Evolutionary conservation across 2,797 vertebrate species (phyloP).

Genomic region (Allobates femoralis): DNA sequence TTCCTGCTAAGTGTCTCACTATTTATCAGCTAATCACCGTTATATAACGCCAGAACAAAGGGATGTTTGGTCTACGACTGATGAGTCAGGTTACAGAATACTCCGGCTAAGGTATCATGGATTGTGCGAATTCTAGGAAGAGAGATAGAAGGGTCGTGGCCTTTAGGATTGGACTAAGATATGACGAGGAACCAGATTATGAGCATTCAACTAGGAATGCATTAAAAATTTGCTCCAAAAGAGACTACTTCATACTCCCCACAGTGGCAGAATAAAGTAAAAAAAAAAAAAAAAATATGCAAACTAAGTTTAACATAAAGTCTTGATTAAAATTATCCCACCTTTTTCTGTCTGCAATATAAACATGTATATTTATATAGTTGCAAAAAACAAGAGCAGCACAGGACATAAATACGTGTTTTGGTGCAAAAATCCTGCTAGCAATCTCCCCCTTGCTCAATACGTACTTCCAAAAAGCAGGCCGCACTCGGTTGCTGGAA

Average conservation of each 20-base stretch:
- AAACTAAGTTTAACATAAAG: background rate
- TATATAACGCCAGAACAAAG: constrained; percentile 50
- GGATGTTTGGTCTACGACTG: constrained; percentile 39
- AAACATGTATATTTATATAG: no score
- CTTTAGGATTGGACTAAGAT: background rate
- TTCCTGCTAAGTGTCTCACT: constrained; percentile 49
- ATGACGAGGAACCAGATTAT: background rate
- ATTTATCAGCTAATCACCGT: constrained; percentile 41
- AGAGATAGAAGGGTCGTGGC: background rate
- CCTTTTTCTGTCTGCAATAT: no score
- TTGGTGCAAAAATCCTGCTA: no score
- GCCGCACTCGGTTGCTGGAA: no score
- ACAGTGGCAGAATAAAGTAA: background rate
- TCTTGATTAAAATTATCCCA: background rate
- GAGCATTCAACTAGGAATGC: background rate
- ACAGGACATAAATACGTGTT: no score
- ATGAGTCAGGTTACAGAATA: constrained; percentile 38
- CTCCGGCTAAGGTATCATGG: constrained; percentile 3
- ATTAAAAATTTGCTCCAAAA: background rate
- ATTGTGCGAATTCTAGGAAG: constrained; percentile 23
- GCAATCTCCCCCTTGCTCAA: no score
- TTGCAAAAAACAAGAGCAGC: no score
- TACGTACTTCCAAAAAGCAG: no score
- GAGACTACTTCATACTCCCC: background rate
- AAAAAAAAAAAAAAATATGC: background rate